Percentiles rank a stretch among this genome's conserved stretches.
Evolutionary conservation across 2,113 vertebrate genomes (phyloP).

Genomic region (Microtus pennsylvanicus): DNA sequence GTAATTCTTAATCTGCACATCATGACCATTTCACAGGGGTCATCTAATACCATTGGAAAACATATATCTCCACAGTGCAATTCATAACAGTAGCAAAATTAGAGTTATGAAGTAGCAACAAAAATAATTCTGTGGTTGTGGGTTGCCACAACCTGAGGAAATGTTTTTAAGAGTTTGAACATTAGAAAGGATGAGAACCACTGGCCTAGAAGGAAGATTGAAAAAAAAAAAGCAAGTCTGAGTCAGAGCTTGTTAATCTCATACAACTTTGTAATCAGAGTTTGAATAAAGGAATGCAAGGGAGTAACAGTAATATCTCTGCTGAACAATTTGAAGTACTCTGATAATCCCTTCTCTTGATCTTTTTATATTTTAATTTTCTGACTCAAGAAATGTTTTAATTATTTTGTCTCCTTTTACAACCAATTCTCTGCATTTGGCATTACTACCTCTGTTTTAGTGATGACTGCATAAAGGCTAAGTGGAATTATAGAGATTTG

Average conservation of each 20-base stretch:
- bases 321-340: background rate
- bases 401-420: background rate
- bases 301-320: background rate
- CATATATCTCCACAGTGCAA: background rate
- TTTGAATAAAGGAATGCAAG: slow-evolving; percentile 52
- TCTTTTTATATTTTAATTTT: slow-evolving; percentile 10
- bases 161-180: background rate
- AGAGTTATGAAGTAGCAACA: background rate
- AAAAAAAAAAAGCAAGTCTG: background rate
- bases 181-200: background rate
- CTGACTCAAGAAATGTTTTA: background rate
- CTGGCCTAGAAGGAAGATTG: background rate
- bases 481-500: background rate
- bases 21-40: background rate
- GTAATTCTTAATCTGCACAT: background rate
- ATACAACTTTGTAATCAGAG: background rate
- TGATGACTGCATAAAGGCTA: background rate
- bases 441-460: background rate
- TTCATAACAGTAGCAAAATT: background rate
- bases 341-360: background rate
- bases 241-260: background rate
- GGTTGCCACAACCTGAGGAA: background rate
- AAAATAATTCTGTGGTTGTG: background rate
- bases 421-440: background rate
- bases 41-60: background rate